phyloP scores from a whole-genome alignment of 2,888 invertebrate genomes.

The Timandra comae region DNA sequence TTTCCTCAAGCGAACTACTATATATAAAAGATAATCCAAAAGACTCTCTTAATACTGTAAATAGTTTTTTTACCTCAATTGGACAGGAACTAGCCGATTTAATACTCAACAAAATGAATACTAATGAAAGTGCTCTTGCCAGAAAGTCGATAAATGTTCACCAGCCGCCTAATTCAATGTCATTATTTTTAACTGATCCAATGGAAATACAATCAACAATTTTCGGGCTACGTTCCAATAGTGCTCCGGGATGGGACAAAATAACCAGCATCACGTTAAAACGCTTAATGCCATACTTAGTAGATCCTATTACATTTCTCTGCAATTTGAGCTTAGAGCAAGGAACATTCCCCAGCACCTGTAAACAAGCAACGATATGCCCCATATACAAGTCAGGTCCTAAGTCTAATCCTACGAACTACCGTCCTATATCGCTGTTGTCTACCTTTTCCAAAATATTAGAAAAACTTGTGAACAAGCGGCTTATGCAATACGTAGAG shows the following conservation, averaged over 20 bases:
- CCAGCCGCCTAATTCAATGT: not conserved
- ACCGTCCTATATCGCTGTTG: not conserved
- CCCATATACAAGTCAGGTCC: not conserved
- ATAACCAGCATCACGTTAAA: not conserved
- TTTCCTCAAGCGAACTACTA: not conserved
- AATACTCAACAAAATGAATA: not conserved
- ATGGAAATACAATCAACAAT: too few species aligned
- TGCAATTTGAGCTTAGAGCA: not conserved
- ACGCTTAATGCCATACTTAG: not conserved
- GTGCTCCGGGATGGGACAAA: not conserved
- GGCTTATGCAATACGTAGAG: not conserved
- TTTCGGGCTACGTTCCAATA: not conserved
- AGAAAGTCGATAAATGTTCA: not conserved
- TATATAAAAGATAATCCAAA: not conserved
- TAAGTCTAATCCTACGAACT: not conserved
- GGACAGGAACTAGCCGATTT: not conserved
- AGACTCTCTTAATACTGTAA: not conserved
- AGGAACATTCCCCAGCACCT: not conserved
- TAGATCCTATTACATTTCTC: not conserved
- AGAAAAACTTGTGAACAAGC: constrained; percentile 1
- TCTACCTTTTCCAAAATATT: not conserved
- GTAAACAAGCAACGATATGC: not conserved
- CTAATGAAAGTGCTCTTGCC: not conserved
- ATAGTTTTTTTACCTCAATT: not conserved
- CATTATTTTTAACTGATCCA: not conserved